A percentile compares a stretch with the other conserved stretches of the same genome.
These are phyloP conservation scores for Ametastegia equiseti DNA, from an alignment of 2,888 invertebrate species.

Conservation along the genomic window DNA sequence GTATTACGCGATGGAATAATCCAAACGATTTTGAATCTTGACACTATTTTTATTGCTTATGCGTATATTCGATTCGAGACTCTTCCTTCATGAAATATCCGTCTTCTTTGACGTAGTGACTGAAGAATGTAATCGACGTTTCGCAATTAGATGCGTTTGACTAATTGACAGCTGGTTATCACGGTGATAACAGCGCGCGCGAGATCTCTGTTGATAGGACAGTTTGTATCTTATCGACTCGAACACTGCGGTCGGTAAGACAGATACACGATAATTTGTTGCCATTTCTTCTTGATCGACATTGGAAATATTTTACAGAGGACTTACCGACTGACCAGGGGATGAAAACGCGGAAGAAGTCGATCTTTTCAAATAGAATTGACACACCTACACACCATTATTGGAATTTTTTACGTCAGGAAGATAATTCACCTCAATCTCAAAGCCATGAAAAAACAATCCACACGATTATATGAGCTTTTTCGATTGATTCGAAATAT, in stretches of 20 bases:
- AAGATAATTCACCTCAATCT: not conserved
- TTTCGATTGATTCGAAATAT: not conserved
- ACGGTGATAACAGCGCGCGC: not conserved
- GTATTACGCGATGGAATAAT: not conserved
- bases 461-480: not conserved
- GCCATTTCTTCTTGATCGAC: not conserved
- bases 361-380: not conserved
- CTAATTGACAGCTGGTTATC: not conserved
- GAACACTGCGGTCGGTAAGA: not conserved
- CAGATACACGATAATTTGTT: not conserved
- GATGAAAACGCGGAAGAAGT: not conserved
- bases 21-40: not conserved
- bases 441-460: not conserved
- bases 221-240: not conserved
- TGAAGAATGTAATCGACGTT: not conserved
- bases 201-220: not conserved
- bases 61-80: not conserved
- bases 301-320: not conserved
- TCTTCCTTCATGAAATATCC: too few species aligned
- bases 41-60: not conserved
- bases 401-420: not conserved
- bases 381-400: not conserved
- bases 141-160: not conserved
- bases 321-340: not conserved
- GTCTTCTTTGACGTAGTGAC: too few species aligned